Evolutionary conservation across 1,140 invertebrate species (phyloP), one percentile per base, ranked within the genome.

Genomic region (Rhizoglyphus robini): DNA sequence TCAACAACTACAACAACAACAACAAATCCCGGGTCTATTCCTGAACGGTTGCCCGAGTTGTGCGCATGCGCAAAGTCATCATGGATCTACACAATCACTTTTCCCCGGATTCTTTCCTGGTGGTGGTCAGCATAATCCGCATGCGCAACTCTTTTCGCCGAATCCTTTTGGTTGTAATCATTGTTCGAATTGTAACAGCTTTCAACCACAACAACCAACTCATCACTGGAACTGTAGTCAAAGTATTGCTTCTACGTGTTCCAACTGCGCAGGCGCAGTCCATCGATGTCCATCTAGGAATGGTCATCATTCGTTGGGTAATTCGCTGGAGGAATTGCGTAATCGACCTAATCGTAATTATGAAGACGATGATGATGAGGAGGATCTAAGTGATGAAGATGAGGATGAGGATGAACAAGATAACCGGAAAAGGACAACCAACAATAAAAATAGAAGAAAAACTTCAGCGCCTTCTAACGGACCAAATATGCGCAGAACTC

Each of bases 301-400:
- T 32, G 30, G 29, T 46, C 54, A 58, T 2, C 3, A 27, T 3
- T 57, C 3, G 34, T 4, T 13, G 2, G n/a, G 18, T 15, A 63
- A 49, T 63, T 63, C 61, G 48, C 2, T 60, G 58, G 58, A 60
- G 29, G 58, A 60, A 46, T 46, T 60, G 29, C 15, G 51, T 54
- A 32, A 32, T 54, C 51, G 51, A 54, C 31, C 8, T 8, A 8
- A 27, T 54, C 8, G 36, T 11, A 32, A 20, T 11, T 25, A 54
- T 34, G 58, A 32, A 5, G 29, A 60, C 3, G 18, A 38, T 34
- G 58, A 60, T 11, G 58, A 60, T 34, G 58, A 60, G 13, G 58
- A 34, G 31, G 58, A 60, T 32, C 15, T 60, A 11, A 29, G 27
- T 29, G 27, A 15, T 1, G 58, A 60, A 11, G 27, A 60, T 38